Base-by-base conservation (phyloP, 2,113 vertebrate species). In the Alligator sinensis region DNA sequence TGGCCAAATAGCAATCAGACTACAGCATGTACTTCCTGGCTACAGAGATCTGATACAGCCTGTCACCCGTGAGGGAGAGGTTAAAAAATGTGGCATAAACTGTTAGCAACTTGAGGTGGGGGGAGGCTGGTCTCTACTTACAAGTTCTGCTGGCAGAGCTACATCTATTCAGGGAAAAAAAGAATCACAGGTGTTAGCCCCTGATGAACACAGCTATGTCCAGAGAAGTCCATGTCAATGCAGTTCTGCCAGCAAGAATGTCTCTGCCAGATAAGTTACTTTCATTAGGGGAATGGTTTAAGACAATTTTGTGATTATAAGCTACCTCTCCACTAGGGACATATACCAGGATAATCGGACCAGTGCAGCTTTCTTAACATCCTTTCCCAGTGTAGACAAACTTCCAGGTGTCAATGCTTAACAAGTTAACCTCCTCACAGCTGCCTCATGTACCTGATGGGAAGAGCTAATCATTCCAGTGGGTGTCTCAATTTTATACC, bases 171-270 rank as follows among this genome's bases (percentile, higher is more conserved):
- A 61, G 66, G 28, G 11, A 70, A 76, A 77, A 24, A 34, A 55
- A 70, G 27, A 27, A 55, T 61, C 25, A 28, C 3, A 47, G 8
- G 47, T 47, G 47, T 47, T 9, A 47, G 47, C 9, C 64, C 60
- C 2, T 0, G 59, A 19, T 14, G 66, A 77, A 63, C 2, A 80
- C 30, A 80, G 25, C 47, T 77, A 2, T 0, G 0, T 61, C 68
- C 30, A 54, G 47, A 88, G 66, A 86, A 9, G 12, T n/a, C 60
- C n/a, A 13, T 19, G 1, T 8, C 14, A 16, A 77, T 24, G 21
- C 38, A 30, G 88, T 82, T 62, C 61, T 62, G 6, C 14, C 66
- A 70, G 55, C 3, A 47, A 47, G 47, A 47, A 47, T 47, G 13
- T 25, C 68, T 76, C 15, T 68, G 30, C 9, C 55, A 2, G 22